Conservation (phyloP, 1,140 invertebrate species). For the Apis florea region DNA sequence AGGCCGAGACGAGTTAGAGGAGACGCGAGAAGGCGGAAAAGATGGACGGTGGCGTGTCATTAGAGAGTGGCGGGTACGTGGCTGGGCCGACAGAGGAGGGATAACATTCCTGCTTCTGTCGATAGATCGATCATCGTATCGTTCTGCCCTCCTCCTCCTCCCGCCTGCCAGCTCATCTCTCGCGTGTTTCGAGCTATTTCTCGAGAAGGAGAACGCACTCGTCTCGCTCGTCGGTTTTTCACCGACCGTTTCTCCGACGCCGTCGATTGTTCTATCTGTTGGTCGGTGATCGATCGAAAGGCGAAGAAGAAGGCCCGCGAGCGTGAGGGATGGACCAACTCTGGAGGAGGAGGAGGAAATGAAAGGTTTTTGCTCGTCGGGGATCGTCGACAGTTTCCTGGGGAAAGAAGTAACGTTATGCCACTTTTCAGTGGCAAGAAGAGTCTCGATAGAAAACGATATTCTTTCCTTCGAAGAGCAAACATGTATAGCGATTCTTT, state of each 20-base stretch:
- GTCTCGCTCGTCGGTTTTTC: conserved; percentile 1
- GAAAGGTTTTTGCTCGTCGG: conserved; percentile 5
- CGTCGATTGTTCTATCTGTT: conserved; percentile 35
- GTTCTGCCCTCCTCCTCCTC: neutral
- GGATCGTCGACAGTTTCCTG: neutral
- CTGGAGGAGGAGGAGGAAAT: conserved; percentile 27
- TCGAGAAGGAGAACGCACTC: conserved; percentile 8
- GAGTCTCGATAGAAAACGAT: neutral
- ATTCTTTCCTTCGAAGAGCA: neutral
- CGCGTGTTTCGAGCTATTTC: conserved; percentile 24
- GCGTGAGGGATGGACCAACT: conserved; percentile 5
- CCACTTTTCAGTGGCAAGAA: neutral
- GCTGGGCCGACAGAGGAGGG: conserved; percentile 29
- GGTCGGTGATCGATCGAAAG: conserved; percentile 14
- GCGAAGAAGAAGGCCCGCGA: neutral
- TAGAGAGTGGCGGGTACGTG: conserved; percentile 46
- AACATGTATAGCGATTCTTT: no score
- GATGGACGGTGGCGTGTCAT: conserved; percentile 51
- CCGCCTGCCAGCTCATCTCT: neutral
- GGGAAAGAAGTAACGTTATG: neutral
- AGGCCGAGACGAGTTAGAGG: neutral
- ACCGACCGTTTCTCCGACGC: neutral
- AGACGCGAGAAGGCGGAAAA: conserved; percentile 37
- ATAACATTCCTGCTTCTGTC: conserved; percentile 53
- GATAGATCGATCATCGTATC: conserved; percentile 66